Evolutionary conservation across 2,888 invertebrate genomes (phyloP), one percentile per base, ranked within the genome.

Genomic region (Choreutis nemorana): DNA sequence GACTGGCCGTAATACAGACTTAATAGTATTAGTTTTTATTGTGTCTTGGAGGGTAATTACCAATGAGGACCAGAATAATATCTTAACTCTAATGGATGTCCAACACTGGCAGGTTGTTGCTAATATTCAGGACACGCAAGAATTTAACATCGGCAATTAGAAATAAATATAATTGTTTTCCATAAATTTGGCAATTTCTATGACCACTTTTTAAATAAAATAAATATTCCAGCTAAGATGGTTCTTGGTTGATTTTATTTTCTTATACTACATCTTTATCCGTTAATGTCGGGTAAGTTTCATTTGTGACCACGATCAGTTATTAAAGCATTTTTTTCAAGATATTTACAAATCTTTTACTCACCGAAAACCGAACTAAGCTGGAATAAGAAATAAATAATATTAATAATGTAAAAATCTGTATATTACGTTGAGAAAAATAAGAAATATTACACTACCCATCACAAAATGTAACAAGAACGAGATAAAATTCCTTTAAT

Each of bases 71-170:
- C 68, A 67, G 66, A 65, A 56, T 49, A 11, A 55, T 55, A 45
- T 44, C 72, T 72, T 75, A 72, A 9, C 50, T 54, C 75, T 75
- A 78, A 58, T 75, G 75, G 75, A 75, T 75, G 68, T 65, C 58
- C 55, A 59, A 59, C 56, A 68, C 66, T 73, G 77, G 77, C 77
- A 72, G 75, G 73, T 56, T 61, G 62, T 59, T 55, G 61, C 64
- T 60, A 60, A 59, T 46, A 55, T 51, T 55, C 54, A 51, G 59
- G 59, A 68, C 61, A 58, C 56, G 28, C 29, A 13, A 23, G n/a
- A 27, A 15, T 57, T 52, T 13, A 23, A 46, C 43, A 55, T 57
- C 62, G 55, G 55, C 58, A 55, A 62, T 57, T 55, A 54, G 57
- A 56, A 55, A 44, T 55, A 54, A 48, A 54, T 45, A 54, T 48